phyloP scores from a whole-genome alignment of 2,113 vertebrate genomes.

The Ascaphus truei region DNA sequence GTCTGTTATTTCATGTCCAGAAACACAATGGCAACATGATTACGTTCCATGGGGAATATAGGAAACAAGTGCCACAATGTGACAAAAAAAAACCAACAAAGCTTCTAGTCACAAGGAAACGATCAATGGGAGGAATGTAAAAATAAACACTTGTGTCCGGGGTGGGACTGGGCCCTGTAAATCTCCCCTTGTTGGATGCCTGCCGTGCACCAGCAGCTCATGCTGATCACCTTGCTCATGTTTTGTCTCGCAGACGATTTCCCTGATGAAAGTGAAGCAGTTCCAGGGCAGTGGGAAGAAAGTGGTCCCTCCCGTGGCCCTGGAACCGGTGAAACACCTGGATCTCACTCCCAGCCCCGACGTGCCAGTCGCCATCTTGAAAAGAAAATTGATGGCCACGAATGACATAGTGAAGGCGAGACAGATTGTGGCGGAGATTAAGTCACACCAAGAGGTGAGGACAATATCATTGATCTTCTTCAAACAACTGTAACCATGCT shows the following conservation, averaged over 20 bases:
- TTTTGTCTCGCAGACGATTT: conserved; percentile 68
- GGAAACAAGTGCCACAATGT: no score
- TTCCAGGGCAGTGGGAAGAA: conserved; percentile 78
- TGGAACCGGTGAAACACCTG: conserved; percentile 56
- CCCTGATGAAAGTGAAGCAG: conserved; percentile 80
- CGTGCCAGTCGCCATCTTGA: conserved; percentile 86
- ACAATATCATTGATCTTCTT: not conserved
- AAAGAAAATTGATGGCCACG: conserved; percentile 79
- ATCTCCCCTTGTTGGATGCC: no score
- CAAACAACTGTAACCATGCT: no score
- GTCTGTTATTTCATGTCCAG: no score
- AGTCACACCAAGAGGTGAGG: conserved; percentile 70
- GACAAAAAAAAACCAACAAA: no score
- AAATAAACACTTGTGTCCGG: no score
- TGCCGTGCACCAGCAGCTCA: not conserved
- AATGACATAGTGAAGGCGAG: conserved; percentile 65
- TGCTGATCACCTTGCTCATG: not conserved
- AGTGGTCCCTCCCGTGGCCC: conserved; percentile 43
- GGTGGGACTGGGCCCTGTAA: no score
- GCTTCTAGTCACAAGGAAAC: no score
- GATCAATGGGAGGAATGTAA: no score
- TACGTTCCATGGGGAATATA: no score
- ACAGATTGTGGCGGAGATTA: conserved; percentile 68
- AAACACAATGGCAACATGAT: no score
- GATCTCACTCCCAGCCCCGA: conserved; percentile 87